Percentiles rank a stretch among this genome's conserved stretches.
These are phyloP conservation scores for Pangasius larnaudii DNA, from an alignment of 2,797 vertebrate genomes.

Conservation along the genomic window DNA sequence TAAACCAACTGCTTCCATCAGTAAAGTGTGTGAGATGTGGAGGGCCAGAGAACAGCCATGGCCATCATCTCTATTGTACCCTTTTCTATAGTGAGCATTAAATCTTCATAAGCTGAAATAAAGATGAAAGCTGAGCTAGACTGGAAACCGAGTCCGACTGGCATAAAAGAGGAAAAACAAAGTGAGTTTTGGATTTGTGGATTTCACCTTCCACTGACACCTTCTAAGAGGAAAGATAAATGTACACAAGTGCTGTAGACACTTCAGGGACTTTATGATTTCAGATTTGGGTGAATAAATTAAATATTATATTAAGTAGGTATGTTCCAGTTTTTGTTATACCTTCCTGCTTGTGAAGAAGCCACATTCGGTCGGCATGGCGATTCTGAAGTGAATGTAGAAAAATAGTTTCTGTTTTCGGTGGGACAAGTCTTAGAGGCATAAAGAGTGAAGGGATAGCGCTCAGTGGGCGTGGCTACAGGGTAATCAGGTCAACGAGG, in stretches of 20 bases:
- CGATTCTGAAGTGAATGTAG: constrained; percentile 57
- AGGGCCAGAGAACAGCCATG: not conserved
- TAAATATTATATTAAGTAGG: not conserved
- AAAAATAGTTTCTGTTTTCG: constrained; percentile 66
- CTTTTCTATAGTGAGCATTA: not conserved
- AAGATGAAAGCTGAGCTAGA: not conserved
- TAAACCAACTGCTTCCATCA: not conserved
- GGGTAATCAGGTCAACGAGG: constrained; percentile 96
- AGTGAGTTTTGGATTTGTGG: constrained; percentile 19
- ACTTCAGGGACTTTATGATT: constrained; percentile 19
- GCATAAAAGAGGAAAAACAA: constrained; percentile 30
- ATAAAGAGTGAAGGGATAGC: constrained; percentile 1
- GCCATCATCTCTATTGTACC: not conserved
- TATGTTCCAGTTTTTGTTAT: constrained; percentile 21
- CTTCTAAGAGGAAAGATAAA: not conserved
- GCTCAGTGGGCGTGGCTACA: constrained; percentile 76
- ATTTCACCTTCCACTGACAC: constrained; percentile 12
- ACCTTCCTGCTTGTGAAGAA: constrained; percentile 26
- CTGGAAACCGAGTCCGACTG: not conserved
- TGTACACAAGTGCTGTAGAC: constrained; percentile 28
- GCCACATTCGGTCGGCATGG: constrained; percentile 43
- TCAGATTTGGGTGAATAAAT: constrained; percentile 19
- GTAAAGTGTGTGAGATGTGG: not conserved
- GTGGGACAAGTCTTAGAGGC: constrained; percentile 38
- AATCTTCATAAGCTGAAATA: not conserved